Conservation (phyloP, 2,888 invertebrate species). For the Parthenolecanium corni region DNA sequence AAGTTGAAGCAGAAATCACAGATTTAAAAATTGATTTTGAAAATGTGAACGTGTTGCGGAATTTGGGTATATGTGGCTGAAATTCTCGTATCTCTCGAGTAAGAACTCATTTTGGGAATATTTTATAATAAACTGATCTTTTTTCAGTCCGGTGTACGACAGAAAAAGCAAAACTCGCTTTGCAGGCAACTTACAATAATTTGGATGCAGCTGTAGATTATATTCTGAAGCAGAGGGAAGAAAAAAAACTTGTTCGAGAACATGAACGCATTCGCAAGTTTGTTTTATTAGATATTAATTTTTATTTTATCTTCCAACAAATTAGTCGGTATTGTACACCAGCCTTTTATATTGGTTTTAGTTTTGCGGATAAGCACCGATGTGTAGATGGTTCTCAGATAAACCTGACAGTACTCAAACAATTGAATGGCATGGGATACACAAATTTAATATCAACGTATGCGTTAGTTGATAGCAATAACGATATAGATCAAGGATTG, state of each 20-base stretch:
- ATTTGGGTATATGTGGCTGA: conserved; percentile 38
- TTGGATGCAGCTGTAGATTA: conserved; percentile 38
- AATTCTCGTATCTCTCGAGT: conserved; percentile 3
- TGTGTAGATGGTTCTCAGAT: conserved; percentile 49
- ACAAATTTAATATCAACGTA: conserved; percentile 45
- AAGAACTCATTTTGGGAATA: conserved; percentile 38
- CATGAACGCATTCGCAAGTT: conserved; percentile 28
- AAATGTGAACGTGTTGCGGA: conserved; percentile 43
- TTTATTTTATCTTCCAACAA: background rate
- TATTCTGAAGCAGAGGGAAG: conserved; percentile 27
- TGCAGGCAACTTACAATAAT: conserved; percentile 50
- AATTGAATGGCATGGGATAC: conserved; percentile 59
- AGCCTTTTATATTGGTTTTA: background rate
- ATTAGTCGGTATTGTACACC: background rate
- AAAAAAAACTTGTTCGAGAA: conserved; percentile 17
- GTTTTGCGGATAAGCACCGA: conserved; percentile 36
- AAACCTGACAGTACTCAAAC: conserved; percentile 42
- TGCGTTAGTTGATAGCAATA: conserved; percentile 55
- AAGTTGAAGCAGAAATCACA: conserved; percentile 53
- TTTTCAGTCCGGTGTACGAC: conserved; percentile 42
- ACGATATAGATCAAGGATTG: conserved; percentile 56
- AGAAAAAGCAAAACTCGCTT: conserved; percentile 56
- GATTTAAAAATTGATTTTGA: conserved; percentile 50
- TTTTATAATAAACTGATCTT: no score
- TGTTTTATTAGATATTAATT: background rate